phyloP scores from a whole-genome alignment of 2,113 vertebrate species.

The cat (Felis catus) region F.catus_Fca126_mat1.0 CM031417.1:1850501-1851000 shows the following conservation, averaged over 20 bases:
- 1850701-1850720: no score
- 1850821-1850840: rapidly evolving
- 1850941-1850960: background rate
- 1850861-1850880: background rate
- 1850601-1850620: no score
- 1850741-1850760: no score
- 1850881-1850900: background rate
- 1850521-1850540: rapidly evolving
- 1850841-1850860: background rate
- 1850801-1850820: background rate
- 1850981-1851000: background rate
- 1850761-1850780: background rate
- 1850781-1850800: background rate
- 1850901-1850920: background rate
- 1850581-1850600: no score
- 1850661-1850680: no score
- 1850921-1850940: background rate
- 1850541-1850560: no score
- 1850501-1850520: no score
- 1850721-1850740: no score
- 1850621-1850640: no score
- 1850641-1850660: no score
- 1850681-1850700: no score
- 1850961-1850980: background rate
- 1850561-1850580: no score